Evolutionary conservation across 2,797 vertebrate species (phyloP), one percentile per base, ranked within the genome.

Genomic region (Crax fasciolata): DNA sequence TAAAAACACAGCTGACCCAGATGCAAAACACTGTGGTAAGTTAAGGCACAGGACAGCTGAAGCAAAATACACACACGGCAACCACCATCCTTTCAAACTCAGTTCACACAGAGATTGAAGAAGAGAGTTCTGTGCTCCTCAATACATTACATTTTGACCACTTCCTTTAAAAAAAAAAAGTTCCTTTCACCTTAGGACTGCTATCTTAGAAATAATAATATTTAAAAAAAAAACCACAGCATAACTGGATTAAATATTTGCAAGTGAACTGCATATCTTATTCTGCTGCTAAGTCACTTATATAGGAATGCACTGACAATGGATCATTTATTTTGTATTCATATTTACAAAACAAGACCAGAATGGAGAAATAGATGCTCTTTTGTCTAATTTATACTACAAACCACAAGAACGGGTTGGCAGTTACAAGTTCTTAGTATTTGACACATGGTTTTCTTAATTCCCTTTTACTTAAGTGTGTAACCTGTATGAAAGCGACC

Each of bases 1-100:
- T 96, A 88, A 81, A 94, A 89, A 82, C 58, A 75, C 16, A 2
- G 59, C 70, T 83, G 73, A 76, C 59, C 63, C 71, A 96, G 63
- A 90, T 90, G 87, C 32, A 88, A 86, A 93, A 76, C 44, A 35
- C 14, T 51, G 30, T 74, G 43, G 59, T 65, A 68, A 76, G 48
- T 59, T 87, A 74, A 57, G 65, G 38, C 57, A 28, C 35, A 20
- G 39, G 66, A 35, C 11, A 86, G 59, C 62, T 73, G 73, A 90
- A 86, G 20, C 24, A 75, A 79, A 71, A 73, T 46, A 48, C 30
- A 39, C 39, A 1, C 28, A 30, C 11, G 20, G 30, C 32, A 71
- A 19, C 19, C 23, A 27, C n/a, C 18, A 39, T 5, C 19, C 14
- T 66, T 81, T 38, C 30, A 80, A 91, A 63, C 32, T 65, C 75